Evolutionary conservation across 2,797 vertebrate genomes (phyloP).

Genomic region (Semaprochilodus insignis): DNA sequence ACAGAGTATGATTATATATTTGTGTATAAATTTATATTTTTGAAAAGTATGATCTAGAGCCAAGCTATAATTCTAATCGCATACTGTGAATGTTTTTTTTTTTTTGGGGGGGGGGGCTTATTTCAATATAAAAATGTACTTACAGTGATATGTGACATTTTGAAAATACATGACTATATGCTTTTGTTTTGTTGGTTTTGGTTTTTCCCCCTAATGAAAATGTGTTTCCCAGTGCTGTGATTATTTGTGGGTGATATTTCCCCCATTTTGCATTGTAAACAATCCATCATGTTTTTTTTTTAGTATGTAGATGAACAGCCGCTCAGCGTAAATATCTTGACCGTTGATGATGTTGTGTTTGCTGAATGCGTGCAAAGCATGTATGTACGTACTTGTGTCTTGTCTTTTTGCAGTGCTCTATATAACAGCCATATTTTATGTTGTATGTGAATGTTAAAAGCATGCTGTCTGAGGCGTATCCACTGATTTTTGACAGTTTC

Average conservation of each 20-base stretch:
- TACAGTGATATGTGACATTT: slow-evolving; percentile 21
- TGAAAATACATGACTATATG: slow-evolving; percentile 14
- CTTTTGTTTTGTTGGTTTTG: not conserved
- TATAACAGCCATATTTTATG: slow-evolving; percentile 9
- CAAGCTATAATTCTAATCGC: slow-evolving; percentile 83
- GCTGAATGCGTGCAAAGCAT: slow-evolving; percentile 22
- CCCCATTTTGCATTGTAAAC: not conserved
- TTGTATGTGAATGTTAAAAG: slow-evolving; percentile 21
- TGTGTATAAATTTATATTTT: slow-evolving; percentile 95
- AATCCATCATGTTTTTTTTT: not conserved
- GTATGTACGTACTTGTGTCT: slow-evolving; percentile 27
- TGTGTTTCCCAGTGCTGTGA: not conserved
- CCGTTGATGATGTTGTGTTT: slow-evolving; percentile 1
- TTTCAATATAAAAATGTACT: slow-evolving; percentile 29
- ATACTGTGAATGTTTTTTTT: slow-evolving; percentile 92
- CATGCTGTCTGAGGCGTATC: slow-evolving; percentile 26
- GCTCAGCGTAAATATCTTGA: not conserved
- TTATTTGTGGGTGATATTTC: not conserved
- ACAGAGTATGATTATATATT: slow-evolving; percentile 91
- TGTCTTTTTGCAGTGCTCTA: slow-evolving; percentile 6
- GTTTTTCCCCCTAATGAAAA: not conserved
- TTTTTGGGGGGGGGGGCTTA: slow-evolving; percentile 42
- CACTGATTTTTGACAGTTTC: too few species aligned
- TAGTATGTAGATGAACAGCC: not conserved
- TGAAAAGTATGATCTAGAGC: slow-evolving; percentile 88